These are phyloP conservation scores for Drosophila robusta DNA, from an alignment of 2,888 invertebrate genomes.

Conservation along the genomic window DNA sequence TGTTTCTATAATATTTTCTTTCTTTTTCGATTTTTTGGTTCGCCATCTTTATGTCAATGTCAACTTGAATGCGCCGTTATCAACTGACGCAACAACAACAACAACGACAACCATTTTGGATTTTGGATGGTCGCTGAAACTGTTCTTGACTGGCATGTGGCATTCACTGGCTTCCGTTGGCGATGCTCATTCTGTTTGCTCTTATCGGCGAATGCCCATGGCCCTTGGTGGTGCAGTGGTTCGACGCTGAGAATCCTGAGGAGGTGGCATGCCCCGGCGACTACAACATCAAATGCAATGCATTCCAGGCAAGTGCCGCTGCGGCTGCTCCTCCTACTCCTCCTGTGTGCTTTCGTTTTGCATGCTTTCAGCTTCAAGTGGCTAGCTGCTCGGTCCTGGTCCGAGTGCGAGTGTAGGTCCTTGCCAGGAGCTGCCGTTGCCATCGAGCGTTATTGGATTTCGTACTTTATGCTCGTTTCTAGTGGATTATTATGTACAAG, in stretches of 20 bases:
- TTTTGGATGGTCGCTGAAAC: conserved; percentile 60
- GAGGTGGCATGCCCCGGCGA: conserved; percentile 89
- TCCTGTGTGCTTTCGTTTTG: conserved; percentile 66
- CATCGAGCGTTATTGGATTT: conserved; percentile 81
- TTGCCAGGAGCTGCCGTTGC: conserved; percentile 69
- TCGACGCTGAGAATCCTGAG: conserved; percentile 93
- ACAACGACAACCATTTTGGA: conserved; percentile 48
- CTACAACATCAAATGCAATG: conserved; percentile 88
- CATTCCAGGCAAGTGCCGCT: conserved; percentile 86
- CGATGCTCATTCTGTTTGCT: conserved; percentile 78
- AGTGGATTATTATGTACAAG: conserved; percentile 82
- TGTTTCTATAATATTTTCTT: conserved; percentile 22
- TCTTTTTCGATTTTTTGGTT: conserved; percentile 30
- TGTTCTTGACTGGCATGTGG: conserved; percentile 75
- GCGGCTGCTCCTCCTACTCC: conserved; percentile 24
- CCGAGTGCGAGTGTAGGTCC: conserved; percentile 51
- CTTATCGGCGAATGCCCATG: conserved; percentile 71
- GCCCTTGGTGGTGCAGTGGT: conserved; percentile 88
- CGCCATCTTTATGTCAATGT: conserved; percentile 61
- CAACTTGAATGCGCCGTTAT: conserved; percentile 63
- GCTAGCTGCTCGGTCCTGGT: conserved; percentile 48
- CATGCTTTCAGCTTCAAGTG: conserved; percentile 72
- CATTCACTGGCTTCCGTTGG: conserved; percentile 73
- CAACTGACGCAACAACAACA: conserved; percentile 60
- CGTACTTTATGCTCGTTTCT: conserved; percentile 78